Evolutionary conservation across 2,797 vertebrate genomes (phyloP).

Genomic region (Vespertilio murinus): DNA sequence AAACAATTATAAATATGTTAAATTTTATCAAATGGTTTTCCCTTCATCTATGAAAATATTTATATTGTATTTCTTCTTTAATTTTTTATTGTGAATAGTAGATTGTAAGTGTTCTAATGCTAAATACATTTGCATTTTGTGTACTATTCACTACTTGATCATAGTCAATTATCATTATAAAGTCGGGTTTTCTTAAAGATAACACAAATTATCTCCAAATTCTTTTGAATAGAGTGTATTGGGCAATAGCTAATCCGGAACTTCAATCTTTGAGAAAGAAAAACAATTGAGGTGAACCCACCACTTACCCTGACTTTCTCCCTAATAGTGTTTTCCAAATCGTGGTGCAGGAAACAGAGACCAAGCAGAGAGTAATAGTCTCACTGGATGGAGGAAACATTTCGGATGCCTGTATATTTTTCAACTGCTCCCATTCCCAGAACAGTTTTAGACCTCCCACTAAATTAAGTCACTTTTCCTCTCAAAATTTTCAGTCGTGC

Average conservation of each 20-base stretch:
- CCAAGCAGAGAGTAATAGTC: not conserved
- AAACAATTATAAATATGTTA: not conserved
- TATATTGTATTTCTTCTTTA: not conserved
- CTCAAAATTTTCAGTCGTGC: not conserved
- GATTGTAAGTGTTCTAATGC: not conserved
- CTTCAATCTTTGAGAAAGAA: not conserved
- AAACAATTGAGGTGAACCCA: not conserved
- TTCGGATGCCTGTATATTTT: not conserved
- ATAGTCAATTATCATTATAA: not conserved
- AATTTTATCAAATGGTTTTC: not conserved
- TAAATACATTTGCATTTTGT: not conserved
- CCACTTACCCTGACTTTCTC: not conserved
- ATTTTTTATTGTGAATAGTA: constrained; percentile 9
- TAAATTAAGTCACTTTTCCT: not conserved
- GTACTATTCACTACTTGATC: not conserved
- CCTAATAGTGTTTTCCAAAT: not conserved
- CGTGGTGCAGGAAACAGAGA: not conserved
- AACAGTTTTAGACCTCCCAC: not conserved
- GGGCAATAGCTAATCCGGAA: not conserved
- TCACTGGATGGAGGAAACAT: not conserved
- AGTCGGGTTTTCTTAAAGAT: not conserved
- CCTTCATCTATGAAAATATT: not conserved
- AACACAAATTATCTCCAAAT: not conserved
- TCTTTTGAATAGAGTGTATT: not conserved
- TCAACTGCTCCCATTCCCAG: not conserved